Evolutionary conservation across 2,888 invertebrate genomes (phyloP).

Genomic region (Xestia ashworthii): DNA sequence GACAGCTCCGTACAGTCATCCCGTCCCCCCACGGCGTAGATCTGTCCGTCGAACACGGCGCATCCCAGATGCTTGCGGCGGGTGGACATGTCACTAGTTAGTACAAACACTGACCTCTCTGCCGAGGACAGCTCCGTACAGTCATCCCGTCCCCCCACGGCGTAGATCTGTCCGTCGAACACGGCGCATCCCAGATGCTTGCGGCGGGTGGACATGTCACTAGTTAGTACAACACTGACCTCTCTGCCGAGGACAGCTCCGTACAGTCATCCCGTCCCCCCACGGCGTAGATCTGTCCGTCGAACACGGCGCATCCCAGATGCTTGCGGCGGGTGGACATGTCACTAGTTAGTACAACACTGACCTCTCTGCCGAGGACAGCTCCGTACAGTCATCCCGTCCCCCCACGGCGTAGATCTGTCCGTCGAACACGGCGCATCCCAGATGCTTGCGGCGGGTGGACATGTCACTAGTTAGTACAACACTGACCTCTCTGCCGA

Average conservation of each 20-base stretch:
- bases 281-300: conserved; percentile 99
- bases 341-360: no score
- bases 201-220: no score
- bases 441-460: conserved; percentile 98
- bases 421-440: conserved; percentile 99
- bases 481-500: conserved; percentile 85
- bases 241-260: conserved; percentile 94
- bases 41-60: conserved; percentile 99
- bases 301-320: conserved; percentile 99
- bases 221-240: conserved; percentile 74
- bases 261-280: conserved; percentile 99
- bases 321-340: conserved; percentile 99
- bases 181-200: no score
- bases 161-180: no score
- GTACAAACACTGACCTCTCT: no score
- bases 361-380: conserved; percentile 92
- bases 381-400: conserved; percentile 99
- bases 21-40: conserved; percentile 99
- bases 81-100: conserved; percentile 94
- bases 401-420: conserved; percentile 99
- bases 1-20: conserved; percentile 99
- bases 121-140: no score
- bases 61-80: conserved; percentile 99
- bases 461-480: conserved; percentile 92
- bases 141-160: no score